Conservation (phyloP, 2,113 vertebrate genomes). For the Psittacula cyanocephala region DNA sequence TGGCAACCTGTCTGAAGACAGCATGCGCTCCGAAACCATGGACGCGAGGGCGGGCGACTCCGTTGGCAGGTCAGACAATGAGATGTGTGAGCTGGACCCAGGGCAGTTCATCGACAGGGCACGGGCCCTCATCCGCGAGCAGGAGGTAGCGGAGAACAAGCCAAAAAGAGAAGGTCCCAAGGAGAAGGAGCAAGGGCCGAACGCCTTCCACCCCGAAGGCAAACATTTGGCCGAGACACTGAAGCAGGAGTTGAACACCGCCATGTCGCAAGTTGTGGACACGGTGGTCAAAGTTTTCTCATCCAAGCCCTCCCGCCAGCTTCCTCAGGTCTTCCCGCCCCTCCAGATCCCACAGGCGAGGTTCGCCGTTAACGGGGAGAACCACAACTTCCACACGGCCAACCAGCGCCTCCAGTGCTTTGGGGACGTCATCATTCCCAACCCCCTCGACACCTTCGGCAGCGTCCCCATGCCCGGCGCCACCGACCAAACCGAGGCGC, state of each 20-base stretch:
- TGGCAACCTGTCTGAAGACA: constrained; percentile 95
- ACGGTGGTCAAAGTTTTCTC: constrained; percentile 96
- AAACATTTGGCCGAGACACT: constrained; percentile 93
- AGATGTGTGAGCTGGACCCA: constrained; percentile 91
- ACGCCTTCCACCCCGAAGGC: constrained; percentile 87
- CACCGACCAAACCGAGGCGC: constrained; percentile 94
- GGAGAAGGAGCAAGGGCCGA: constrained; percentile 80
- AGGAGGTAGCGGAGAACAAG: constrained; percentile 85
- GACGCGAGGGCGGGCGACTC: constrained; percentile 81
- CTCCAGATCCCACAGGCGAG: constrained; percentile 88
- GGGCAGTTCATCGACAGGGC: constrained; percentile 94
- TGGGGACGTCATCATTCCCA: constrained; percentile 93
- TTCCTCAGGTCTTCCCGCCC: constrained; percentile 89
- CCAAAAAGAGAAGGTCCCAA: constrained; percentile 84
- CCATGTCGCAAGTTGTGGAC: constrained; percentile 98
- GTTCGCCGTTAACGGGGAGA: constrained; percentile 88
- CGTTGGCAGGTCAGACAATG: constrained; percentile 83
- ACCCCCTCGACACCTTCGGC: constrained; percentile 88
- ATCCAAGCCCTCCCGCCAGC: constrained; percentile 87
- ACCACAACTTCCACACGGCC: constrained; percentile 92
- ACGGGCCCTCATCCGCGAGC: constrained; percentile 89
- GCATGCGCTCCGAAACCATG: constrained; percentile 90
- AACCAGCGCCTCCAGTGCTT: constrained; percentile 97
- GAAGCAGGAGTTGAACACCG: constrained; percentile 97
- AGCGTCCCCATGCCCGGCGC: constrained; percentile 85